Conservation (phyloP, 2,797 vertebrate genomes). For the Scolopax rusticola region DNA sequence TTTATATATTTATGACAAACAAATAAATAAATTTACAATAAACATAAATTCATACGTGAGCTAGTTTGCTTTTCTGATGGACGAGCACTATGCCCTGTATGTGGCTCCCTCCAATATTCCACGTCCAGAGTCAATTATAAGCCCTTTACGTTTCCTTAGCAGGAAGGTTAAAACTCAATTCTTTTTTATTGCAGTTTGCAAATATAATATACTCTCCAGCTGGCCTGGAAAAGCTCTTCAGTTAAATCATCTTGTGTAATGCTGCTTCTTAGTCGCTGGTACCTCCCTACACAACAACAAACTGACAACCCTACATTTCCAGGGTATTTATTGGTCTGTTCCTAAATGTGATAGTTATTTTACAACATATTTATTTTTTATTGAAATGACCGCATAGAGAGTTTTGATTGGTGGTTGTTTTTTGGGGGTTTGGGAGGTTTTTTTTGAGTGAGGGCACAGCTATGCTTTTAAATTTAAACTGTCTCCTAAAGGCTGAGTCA, state of each 20-base stretch:
- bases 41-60: not conserved
- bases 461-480: not conserved
- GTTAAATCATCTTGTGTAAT: conserved; percentile 39
- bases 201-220: conserved; percentile 25
- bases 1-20: not conserved
- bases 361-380: not conserved
- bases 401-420: not conserved
- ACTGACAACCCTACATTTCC: not conserved
- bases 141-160: conserved; percentile 1
- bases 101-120: not conserved
- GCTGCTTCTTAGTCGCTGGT: not conserved
- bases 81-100: not conserved
- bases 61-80: not conserved
- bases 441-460: not conserved
- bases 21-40: not conserved
- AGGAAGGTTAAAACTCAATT: conserved; percentile 56
- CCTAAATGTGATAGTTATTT: not conserved
- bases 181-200: conserved; percentile 42
- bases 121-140: not conserved
- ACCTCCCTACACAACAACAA: not conserved
- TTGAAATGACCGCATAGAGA: not conserved
- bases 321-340: not conserved
- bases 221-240: conserved; percentile 32
- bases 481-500: not conserved
- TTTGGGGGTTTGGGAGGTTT: not conserved